phyloP scores from a whole-genome alignment of 2,113 vertebrate genomes.

The Spermophilus dauricus region DNA sequence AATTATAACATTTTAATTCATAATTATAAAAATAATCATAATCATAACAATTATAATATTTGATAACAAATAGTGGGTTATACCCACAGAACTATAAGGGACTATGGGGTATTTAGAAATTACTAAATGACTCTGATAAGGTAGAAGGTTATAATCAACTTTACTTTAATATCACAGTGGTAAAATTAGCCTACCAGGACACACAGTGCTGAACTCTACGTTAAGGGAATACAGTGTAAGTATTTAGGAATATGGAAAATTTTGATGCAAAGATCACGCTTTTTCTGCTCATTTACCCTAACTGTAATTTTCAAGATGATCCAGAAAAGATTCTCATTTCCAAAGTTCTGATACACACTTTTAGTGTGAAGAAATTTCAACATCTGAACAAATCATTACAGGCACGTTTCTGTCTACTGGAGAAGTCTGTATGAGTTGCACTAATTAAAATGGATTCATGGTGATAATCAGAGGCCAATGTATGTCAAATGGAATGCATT shows the following conservation, averaged over 20 bases:
- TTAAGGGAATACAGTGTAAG: not conserved
- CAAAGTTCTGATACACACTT: not conserved
- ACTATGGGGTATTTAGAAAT: not conserved
- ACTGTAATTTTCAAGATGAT: not conserved
- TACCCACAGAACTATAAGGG: not conserved
- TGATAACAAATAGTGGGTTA: not conserved
- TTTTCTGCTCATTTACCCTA: not conserved
- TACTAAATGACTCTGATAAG: not conserved
- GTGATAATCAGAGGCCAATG: not conserved
- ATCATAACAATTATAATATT: not conserved
- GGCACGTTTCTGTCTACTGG: not conserved
- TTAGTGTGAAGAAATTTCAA: not conserved
- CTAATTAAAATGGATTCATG: not conserved
- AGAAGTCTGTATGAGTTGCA: not conserved
- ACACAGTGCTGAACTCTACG: not conserved
- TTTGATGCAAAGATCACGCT: not conserved
- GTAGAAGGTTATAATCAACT: not conserved
- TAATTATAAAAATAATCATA: not conserved
- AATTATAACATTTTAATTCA: not conserved
- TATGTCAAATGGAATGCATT: not conserved
- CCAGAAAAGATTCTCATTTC: not conserved
- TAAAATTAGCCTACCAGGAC: too few species aligned
- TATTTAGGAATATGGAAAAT: not conserved
- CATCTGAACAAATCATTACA: not conserved
- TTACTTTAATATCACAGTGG: not conserved